Percentiles rank a stretch among this genome's conserved stretches.
These are phyloP conservation scores for Polypedilum vanderplanki DNA, from an alignment of 1,140 invertebrate genomes.

Conservation along the genomic window DNA sequence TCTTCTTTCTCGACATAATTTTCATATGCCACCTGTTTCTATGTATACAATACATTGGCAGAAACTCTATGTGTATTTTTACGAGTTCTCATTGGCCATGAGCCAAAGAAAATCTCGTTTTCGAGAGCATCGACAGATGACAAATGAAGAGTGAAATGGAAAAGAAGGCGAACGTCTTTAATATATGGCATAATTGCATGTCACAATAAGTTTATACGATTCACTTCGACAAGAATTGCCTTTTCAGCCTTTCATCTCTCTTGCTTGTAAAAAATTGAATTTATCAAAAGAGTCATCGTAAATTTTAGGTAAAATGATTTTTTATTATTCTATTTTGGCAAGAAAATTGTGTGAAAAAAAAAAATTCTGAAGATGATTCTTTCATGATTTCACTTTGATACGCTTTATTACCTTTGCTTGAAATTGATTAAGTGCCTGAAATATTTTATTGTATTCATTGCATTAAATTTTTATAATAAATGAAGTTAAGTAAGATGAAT, in stretches of 20 bases:
- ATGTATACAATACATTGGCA: background rate
- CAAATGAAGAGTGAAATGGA: too few relatives aligned
- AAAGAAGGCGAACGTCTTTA: too few relatives aligned
- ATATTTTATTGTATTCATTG: too few relatives aligned
- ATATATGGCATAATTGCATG: background rate
- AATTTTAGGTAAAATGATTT: background rate
- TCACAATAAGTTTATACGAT: background rate
- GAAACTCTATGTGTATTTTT: background rate
- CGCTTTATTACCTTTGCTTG: background rate
- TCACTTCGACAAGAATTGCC: background rate
- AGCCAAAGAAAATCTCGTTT: background rate
- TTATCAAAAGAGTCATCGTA: background rate
- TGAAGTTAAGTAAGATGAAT: too few relatives aligned
- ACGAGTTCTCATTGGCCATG: background rate
- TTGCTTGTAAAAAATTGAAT: background rate
- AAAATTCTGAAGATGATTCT: background rate
- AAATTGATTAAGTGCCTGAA: slow-evolving; percentile 1
- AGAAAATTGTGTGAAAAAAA: background rate
- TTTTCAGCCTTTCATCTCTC: background rate
- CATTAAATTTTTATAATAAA: too few relatives aligned
- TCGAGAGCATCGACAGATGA: background rate
- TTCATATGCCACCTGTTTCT: background rate
- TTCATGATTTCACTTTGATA: background rate
- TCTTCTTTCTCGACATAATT: too few relatives aligned
- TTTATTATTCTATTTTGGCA: background rate